Evolutionary conservation across 2,113 vertebrate genomes (phyloP), one percentile per base, ranked within the genome.

Genomic region (Petrocephalus microphthalmus): DNA sequence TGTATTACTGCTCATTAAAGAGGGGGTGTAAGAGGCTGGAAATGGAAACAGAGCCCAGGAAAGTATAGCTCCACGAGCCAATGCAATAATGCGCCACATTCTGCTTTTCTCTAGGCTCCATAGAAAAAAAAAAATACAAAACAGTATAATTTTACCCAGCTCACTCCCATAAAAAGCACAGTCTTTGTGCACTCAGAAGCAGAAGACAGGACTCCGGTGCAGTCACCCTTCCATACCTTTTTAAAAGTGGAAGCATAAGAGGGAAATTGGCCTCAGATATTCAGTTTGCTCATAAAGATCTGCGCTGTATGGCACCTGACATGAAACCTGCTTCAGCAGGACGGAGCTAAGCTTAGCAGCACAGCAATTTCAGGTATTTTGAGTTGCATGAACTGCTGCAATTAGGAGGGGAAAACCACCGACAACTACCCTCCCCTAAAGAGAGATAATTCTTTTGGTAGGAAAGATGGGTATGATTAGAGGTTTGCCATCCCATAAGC

Each of bases 151-250:
- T 53, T 54, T 54, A 25, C 29, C 60, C 51, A 17, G 22, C 5
- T 11, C 8, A 19, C 1, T 86, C 51, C 52, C 74, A 20, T 13
- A 42, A 88, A 37, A 81, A 25, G 67, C 51, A 52, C 13, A 88
- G 78, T 74, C 33, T 57, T 2, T 56, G 67, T 10, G 10, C 53
- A 6, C 5, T 88, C 47, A 51, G 87, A 87, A 88, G 49, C 85
- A 89, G 56, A 29, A 19, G 4, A 87, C 85, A 84, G 25, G 5
- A 33, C 64, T 86, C 1, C 47, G 60, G 8, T 71, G 89, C 88
- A 22, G 90, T 87, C 88, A 91, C 87, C 42, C 37, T 85, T 56
- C 90, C 54, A 6, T 3, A 78, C 84, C 29, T 67, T 88, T 67
- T n/a, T 85, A 45, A 88, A 89, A 89, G 82, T 42, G 29, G 25